These are phyloP conservation scores for Eremobia ochroleuca DNA, from an alignment of 2,888 invertebrate genomes.

Conservation along the genomic window DNA sequence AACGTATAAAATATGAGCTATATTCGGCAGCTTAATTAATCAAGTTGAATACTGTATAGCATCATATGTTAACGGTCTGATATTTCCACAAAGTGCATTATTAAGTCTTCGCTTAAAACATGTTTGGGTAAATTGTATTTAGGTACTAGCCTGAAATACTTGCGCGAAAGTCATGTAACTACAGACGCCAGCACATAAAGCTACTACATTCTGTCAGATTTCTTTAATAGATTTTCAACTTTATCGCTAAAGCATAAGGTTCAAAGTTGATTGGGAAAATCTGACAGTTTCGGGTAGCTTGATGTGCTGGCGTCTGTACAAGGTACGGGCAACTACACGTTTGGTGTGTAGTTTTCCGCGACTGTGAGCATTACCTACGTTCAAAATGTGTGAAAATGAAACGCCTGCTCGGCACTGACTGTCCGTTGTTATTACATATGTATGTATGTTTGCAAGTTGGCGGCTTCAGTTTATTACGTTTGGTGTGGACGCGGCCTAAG, in stretches of 20 bases:
- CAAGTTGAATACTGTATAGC: constrained; percentile 32
- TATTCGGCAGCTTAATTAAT: constrained; percentile 27
- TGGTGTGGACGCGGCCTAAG: not conserved
- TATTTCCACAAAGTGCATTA: constrained; percentile 32
- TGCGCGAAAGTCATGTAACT: no score
- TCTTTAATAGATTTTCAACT: no score
- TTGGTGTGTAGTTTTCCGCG: not conserved
- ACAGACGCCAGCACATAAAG: no score
- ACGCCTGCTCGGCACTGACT: not conserved
- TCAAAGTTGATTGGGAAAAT: no score
- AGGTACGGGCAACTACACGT: not conserved
- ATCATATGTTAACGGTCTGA: not conserved
- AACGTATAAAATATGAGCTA: not conserved
- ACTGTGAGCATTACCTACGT: not conserved
- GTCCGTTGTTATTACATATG: not conserved
- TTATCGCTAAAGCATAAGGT: no score
- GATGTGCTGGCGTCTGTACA: no score
- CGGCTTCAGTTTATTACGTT: not conserved
- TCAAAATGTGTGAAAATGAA: not conserved
- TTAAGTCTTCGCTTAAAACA: constrained; percentile 26
- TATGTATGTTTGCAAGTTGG: no score
- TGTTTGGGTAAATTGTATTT: not conserved
- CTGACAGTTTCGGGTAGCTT: no score
- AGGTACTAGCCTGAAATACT: not conserved
- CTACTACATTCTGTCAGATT: no score